phyloP scores from a whole-genome alignment of 2,888 invertebrate genomes.

The Conistra vaccinii region DNA sequence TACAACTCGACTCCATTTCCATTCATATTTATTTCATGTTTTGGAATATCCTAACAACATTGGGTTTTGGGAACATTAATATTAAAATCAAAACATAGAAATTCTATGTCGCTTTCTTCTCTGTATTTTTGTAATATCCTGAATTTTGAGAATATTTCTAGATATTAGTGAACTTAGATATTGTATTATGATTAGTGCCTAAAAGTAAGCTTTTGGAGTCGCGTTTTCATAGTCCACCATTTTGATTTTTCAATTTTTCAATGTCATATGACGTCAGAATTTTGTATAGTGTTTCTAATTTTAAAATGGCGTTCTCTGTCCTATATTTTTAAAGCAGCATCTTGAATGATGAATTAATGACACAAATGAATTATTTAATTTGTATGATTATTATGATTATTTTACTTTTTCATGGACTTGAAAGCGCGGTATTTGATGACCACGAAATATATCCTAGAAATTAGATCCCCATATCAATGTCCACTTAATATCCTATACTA shows the following conservation, averaged over 20 bases:
- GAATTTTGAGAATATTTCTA: conserved; percentile 49
- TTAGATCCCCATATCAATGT: conserved; percentile 63
- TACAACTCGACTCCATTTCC: conserved; percentile 27
- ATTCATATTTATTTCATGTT: conserved; percentile 58
- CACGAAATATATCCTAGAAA: conserved; percentile 51
- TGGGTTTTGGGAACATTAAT: conserved; percentile 67
- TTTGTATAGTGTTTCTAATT: not conserved
- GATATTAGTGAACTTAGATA: conserved; percentile 47
- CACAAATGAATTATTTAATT: too few relatives aligned
- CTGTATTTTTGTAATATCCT: conserved; percentile 38
- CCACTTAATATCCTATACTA: conserved; percentile 56
- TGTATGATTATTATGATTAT: too few relatives aligned
- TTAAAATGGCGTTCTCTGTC: not conserved
- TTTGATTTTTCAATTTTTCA: not conserved
- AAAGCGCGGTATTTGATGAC: conserved; percentile 49
- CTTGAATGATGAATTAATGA: not conserved
- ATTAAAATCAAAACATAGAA: conserved; percentile 52
- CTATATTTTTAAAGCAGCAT: not conserved
- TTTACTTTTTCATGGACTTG: conserved; percentile 18
- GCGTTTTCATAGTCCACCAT: conserved; percentile 43
- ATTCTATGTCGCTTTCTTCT: conserved; percentile 31
- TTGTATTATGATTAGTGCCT: conserved; percentile 62
- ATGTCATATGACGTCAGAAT: not conserved
- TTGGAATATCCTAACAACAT: conserved; percentile 45
- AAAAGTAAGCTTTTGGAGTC: conserved; percentile 56